A percentile compares a stretch with the other conserved stretches of the same genome.
These are phyloP conservation scores for Melieria picta DNA, from an alignment of 2,888 invertebrate genomes.

Conservation along the genomic window DNA sequence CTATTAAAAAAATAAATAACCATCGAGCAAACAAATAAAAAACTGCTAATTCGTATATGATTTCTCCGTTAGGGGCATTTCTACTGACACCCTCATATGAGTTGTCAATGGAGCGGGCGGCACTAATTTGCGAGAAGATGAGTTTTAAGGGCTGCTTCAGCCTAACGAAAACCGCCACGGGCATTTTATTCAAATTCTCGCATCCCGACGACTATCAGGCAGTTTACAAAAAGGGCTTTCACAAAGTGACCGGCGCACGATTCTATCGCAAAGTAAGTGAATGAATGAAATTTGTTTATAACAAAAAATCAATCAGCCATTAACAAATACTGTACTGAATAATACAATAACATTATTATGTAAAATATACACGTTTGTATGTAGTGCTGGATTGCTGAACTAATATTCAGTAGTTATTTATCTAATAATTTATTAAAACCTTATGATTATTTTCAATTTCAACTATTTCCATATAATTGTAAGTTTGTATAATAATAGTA, in stretches of 20 bases:
- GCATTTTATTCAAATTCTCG: conserved; percentile 88
- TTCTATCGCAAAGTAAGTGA: conserved; percentile 82
- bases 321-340: too few species aligned
- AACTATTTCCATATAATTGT: too few species aligned
- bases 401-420: too few species aligned
- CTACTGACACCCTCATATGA: conserved; percentile 87
- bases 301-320: too few species aligned
- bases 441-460: too few species aligned
- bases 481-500: too few species aligned
- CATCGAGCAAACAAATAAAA: too few species aligned
- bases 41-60: not conserved
- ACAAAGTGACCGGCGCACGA: conserved; percentile 85
- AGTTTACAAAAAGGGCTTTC: conserved; percentile 87
- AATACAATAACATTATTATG: too few species aligned
- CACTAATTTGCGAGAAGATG: conserved; percentile 88
- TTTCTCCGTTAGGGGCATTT: conserved; percentile 72
- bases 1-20: too few species aligned
- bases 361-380: too few species aligned
- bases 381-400: too few species aligned
- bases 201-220: conserved; percentile 87
- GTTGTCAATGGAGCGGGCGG: conserved; percentile 85
- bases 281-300: not conserved
- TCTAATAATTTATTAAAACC: too few species aligned
- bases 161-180: conserved; percentile 87
- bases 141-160: conserved; percentile 88